Evolutionary conservation across 2,888 invertebrate species (phyloP).

Genomic region (Drosophila phalerata): DNA sequence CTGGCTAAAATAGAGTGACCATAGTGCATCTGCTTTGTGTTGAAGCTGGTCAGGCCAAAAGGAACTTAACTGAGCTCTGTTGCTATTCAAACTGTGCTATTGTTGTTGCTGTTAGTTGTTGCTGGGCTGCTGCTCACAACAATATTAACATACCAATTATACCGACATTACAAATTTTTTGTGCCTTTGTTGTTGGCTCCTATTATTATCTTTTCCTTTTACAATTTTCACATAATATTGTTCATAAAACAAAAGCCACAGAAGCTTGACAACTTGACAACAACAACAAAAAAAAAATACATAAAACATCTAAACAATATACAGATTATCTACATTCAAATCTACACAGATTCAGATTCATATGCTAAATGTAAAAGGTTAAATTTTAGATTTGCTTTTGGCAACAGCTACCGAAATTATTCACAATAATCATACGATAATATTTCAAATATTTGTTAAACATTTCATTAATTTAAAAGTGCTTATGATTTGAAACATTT

Average conservation of each 20-base stretch:
- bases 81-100: conserved; percentile 38
- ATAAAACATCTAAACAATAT: conserved; percentile 41
- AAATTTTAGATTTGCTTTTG: conserved; percentile 34
- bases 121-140: conserved; percentile 15
- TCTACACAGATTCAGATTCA: conserved; percentile 7
- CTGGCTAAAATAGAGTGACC: conserved; percentile 63
- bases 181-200: conserved; percentile 42
- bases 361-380: conserved; percentile 23
- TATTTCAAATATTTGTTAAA: neutral
- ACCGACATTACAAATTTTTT: conserved; percentile 62
- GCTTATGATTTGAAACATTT: too few species aligned
- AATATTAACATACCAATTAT: conserved; percentile 62
- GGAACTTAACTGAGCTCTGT: conserved; percentile 26
- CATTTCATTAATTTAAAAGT: neutral
- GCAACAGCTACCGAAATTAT: conserved; percentile 44
- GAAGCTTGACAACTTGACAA: conserved; percentile 24
- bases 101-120: conserved; percentile 19
- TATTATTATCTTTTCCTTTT: conserved; percentile 44
- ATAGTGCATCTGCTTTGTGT: conserved; percentile 59
- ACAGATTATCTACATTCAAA: conserved; percentile 29
- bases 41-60: conserved; percentile 70
- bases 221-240: conserved; percentile 61
- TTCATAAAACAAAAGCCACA: conserved; percentile 52
- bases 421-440: neutral
- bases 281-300: conserved; percentile 25